These are phyloP conservation scores for Peromyscus attwateri DNA, from an alignment of 2,797 vertebrate genomes.

Conservation along the genomic window DNA sequence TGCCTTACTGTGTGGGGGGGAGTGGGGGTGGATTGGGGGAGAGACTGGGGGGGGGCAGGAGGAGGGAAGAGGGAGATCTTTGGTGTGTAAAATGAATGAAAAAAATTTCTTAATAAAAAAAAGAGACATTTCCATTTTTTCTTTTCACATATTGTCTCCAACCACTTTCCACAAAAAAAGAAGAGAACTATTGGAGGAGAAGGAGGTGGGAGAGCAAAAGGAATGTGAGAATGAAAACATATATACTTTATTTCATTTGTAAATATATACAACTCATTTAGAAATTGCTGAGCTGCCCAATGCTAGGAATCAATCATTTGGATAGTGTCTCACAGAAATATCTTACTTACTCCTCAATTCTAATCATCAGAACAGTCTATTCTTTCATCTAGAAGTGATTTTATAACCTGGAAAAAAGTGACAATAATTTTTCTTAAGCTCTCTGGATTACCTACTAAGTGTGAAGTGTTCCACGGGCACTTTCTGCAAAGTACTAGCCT, in stretches of 20 bases:
- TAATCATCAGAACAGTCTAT: neutral
- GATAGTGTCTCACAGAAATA: neutral
- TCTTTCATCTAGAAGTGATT: neutral
- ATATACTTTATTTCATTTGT: neutral
- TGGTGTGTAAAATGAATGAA: no score
- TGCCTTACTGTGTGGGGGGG: no score
- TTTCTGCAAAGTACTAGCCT: neutral
- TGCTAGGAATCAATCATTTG: constrained; percentile 9
- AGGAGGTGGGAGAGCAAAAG: neutral
- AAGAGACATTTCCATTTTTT: neutral
- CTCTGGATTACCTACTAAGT: neutral
- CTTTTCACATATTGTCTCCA: neutral
- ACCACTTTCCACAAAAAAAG: neutral
- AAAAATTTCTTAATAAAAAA: no score
- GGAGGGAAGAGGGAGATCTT: no score
- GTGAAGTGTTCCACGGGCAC: neutral
- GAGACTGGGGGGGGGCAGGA: no score
- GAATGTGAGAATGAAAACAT: neutral
- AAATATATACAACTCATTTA: neutral
- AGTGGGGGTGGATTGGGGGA: no score
- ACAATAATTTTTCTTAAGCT: neutral
- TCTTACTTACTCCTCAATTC: neutral
- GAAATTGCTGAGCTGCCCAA: neutral
- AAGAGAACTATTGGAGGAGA: neutral
- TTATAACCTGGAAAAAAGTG: neutral